Evolutionary conservation across 2,113 vertebrate genomes (phyloP).

Genomic region (Anas platyrhynchos): DNA sequence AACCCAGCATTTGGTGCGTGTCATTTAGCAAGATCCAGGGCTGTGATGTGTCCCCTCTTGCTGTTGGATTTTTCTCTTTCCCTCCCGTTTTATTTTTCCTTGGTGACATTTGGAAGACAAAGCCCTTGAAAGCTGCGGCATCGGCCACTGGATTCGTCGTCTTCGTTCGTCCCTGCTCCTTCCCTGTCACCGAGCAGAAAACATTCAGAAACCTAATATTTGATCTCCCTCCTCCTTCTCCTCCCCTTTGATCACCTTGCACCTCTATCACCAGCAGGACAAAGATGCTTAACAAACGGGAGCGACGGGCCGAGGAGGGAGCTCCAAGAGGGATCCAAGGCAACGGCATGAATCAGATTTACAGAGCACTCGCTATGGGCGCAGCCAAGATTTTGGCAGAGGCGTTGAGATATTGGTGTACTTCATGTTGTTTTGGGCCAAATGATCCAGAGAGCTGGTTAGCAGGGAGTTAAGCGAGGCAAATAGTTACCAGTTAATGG

Average conservation of each 20-base stretch:
- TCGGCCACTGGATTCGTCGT: constrained; percentile 25
- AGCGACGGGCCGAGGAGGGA: constrained; percentile 1
- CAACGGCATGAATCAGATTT: not conserved
- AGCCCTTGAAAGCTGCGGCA: constrained; percentile 7
- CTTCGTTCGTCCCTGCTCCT: not conserved
- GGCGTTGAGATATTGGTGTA: not conserved
- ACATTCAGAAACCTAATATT: constrained; percentile 54
- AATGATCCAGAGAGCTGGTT: not conserved
- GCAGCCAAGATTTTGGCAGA: not conserved
- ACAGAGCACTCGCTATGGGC: not conserved
- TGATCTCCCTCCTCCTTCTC: constrained; percentile 40
- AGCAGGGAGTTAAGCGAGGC: constrained; percentile 2
- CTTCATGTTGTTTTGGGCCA: not conserved
- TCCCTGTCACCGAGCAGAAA: constrained; percentile 44
- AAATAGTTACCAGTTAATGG: constrained; percentile 27
- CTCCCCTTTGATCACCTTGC: constrained; percentile 47
- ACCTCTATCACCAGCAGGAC: not conserved
- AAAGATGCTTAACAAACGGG: constrained; percentile 31
- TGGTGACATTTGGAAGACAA: constrained; percentile 45
- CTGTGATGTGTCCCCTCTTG: constrained; percentile 57
- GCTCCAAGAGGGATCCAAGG: not conserved
- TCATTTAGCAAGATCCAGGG: constrained; percentile 49
- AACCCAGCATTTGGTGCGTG: constrained; percentile 33
- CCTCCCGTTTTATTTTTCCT: constrained; percentile 50
- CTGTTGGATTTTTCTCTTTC: constrained; percentile 5